Evolutionary conservation across 2,797 vertebrate species (phyloP).

Genomic region (Chloroceryle amazona): DNA sequence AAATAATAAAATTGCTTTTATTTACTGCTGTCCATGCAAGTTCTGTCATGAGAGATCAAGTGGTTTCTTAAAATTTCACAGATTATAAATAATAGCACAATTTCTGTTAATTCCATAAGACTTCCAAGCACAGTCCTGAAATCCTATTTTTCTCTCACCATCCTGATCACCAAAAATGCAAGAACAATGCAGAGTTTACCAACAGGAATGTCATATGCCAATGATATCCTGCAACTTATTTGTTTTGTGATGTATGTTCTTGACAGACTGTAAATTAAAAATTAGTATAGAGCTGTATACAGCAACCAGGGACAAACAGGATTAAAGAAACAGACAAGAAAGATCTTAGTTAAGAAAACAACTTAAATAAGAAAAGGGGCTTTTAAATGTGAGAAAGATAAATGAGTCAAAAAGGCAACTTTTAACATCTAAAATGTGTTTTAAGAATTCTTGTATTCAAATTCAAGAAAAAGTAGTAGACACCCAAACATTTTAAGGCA

Average conservation of each 20-base stretch:
- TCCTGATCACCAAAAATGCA: no score
- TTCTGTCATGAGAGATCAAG: neutral
- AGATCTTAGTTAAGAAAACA: neutral
- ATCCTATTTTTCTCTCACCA: no score
- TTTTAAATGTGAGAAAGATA: neutral
- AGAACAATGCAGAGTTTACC: no score
- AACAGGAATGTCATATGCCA: no score
- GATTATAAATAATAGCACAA: no score
- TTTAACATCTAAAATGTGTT: neutral
- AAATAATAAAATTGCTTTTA: neutral
- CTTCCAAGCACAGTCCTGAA: no score
- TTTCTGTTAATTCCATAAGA: no score
- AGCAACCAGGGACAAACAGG: neutral
- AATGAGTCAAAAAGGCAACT: neutral
- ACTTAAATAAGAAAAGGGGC: neutral
- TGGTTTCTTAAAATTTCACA: neutral
- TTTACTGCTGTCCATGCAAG: neutral
- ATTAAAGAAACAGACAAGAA: neutral
- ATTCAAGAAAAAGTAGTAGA: neutral
- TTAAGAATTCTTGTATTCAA: neutral
- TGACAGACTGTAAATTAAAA: neutral
- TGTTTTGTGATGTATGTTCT: neutral
- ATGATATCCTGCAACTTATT: no score
- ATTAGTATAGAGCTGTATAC: neutral
- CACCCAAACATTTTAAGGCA: neutral